phyloP scores from a whole-genome alignment of 2,888 invertebrate species.

The Philaethria dido region DNA sequence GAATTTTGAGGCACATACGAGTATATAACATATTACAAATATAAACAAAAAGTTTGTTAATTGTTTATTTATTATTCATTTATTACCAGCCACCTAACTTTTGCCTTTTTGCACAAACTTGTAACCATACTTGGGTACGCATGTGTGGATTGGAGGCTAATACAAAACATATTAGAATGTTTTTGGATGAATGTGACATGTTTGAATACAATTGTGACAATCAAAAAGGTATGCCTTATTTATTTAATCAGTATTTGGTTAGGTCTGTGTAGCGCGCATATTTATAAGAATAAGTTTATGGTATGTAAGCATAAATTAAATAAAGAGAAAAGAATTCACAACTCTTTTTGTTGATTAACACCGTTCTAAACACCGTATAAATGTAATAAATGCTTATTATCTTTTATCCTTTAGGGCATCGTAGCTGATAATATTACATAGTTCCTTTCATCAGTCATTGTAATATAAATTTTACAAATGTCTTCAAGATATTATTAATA shows the following conservation, averaged over 20 bases:
- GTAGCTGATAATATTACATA: too few species aligned
- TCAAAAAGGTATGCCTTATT: slow-evolving; percentile 51
- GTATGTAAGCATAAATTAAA: too few species aligned
- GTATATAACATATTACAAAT: background rate
- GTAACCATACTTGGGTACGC: slow-evolving; percentile 61
- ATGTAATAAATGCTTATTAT: too few species aligned
- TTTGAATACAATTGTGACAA: slow-evolving; percentile 66
- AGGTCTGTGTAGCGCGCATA: background rate
- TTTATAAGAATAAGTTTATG: background rate
- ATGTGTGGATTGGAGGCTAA: slow-evolving; percentile 56
- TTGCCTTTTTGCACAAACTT: slow-evolving; percentile 56
- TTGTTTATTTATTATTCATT: background rate
- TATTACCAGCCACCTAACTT: slow-evolving; percentile 51
- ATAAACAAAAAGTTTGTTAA: background rate
- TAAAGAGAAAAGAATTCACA: too few species aligned
- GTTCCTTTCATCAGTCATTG: too few species aligned
- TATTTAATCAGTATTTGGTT: background rate
- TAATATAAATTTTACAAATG: too few species aligned
- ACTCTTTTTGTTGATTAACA: too few species aligned
- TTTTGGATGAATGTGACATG: slow-evolving; percentile 67
- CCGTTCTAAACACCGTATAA: too few species aligned
- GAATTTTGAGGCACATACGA: background rate
- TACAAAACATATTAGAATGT: slow-evolving; percentile 48
- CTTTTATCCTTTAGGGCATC: too few species aligned
- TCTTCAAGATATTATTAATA: too few species aligned